These are phyloP conservation scores for Eumerus sabulonum DNA, from an alignment of 2,888 invertebrate genomes.

Conservation along the genomic window DNA sequence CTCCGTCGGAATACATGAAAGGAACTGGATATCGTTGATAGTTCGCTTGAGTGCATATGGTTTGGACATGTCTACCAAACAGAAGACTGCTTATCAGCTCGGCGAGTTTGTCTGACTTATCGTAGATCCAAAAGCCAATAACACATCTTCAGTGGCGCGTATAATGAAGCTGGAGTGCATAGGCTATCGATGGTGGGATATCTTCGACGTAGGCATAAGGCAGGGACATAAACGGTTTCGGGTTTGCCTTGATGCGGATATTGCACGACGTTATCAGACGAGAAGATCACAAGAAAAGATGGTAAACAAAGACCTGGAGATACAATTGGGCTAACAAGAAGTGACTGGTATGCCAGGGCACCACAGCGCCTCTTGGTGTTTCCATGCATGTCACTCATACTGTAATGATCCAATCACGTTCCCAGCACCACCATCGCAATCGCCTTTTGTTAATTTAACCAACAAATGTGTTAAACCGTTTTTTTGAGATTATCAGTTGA, in stretches of 20 bases:
- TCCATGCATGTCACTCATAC: no score
- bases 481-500: conserved; percentile 50
- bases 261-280: conserved; percentile 39
- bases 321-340: background rate
- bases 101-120: conserved; percentile 18
- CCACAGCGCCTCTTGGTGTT: no score
- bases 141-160: conserved; percentile 34
- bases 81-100: conserved; percentile 38
- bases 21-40: conserved; percentile 26
- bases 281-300: conserved; percentile 18
- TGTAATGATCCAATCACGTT: no score
- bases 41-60: conserved; percentile 24
- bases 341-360: background rate
- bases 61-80: conserved; percentile 10
- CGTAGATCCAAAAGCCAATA: conserved; percentile 27
- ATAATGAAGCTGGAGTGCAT: background rate
- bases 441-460: conserved; percentile 43
- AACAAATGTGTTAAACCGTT: conserved; percentile 58
- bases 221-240: conserved; percentile 37
- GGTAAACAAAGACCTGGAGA: background rate
- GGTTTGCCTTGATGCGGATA: conserved; percentile 23
- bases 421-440: background rate
- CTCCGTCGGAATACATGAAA: conserved; percentile 29
- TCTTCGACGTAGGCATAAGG: conserved; percentile 2
- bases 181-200: conserved; percentile 15